Evolutionary conservation across 2,797 vertebrate genomes (phyloP), one percentile per base, ranked within the genome.

Genomic region (Mycteria americana): DNA sequence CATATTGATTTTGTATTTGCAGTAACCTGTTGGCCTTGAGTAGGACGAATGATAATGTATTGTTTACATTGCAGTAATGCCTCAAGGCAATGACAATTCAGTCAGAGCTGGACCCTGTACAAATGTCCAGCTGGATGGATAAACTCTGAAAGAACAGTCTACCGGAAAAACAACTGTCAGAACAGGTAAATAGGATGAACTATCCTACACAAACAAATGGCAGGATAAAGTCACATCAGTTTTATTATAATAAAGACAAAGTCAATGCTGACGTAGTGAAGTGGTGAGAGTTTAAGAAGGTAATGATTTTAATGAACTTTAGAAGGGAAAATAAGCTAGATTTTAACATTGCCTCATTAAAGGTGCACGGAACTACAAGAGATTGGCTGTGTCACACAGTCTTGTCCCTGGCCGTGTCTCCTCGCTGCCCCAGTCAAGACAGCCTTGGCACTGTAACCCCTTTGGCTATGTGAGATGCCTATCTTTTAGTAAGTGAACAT

Each of bases 1-100:
- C 78, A 35, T 91, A 89, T 80, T 82, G 81, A 93, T 91, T 89
- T 95, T 70, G 24, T 62, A 43, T 85, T 92, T 95, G 56, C 72
- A 89, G 37, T 51, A 33, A 39, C n/a, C 14, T 0, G 0, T 45
- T 79, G 56, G 77, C 45, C 83, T 83, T 89, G 68, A 48, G 45
- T 37, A 82, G 59, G 39, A 51, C 59, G 70, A 87, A 87, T 91
- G 67, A 46, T 72, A 87, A n/a, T 2, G 2, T 57, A 18, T 59
- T 78, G 85, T 93, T 93, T 88, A 64, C 53, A 75, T 18, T 54
- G 60, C 39, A 74, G 60, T 13, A 77, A 41, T 85, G 67, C 56
- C 92, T 91, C n/a, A 23, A 46, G 78, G 60, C 13, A 25, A 51
- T 62, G 68, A 28, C 72, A 89, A 37, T 68, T 89, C 67, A 93